phyloP scores from a whole-genome alignment of 2,888 invertebrate species.

The Tiphia femorata region DNA sequence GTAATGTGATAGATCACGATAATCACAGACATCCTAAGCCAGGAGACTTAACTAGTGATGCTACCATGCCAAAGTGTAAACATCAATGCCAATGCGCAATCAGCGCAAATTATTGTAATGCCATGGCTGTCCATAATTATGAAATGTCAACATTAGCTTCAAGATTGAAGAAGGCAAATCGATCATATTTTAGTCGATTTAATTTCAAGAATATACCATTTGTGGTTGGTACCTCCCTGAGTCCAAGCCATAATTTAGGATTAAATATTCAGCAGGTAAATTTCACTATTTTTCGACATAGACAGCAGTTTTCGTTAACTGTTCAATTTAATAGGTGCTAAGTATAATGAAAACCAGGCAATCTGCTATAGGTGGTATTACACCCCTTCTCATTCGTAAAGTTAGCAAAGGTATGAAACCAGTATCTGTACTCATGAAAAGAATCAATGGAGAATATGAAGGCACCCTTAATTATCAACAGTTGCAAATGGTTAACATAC shows the following conservation, averaged over 20 bases:
- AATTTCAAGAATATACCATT: slow-evolving; percentile 74
- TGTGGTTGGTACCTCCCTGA: slow-evolving; percentile 74
- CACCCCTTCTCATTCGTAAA: slow-evolving; percentile 57
- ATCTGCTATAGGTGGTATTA: slow-evolving; percentile 41
- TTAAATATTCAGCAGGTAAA: slow-evolving; percentile 75
- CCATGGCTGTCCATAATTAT: slow-evolving; percentile 65
- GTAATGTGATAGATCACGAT: neutral
- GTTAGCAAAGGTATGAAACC: slow-evolving; percentile 55
- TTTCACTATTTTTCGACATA: neutral
- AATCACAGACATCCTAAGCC: neutral
- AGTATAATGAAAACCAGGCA: slow-evolving; percentile 62
- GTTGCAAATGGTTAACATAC: too few species aligned
- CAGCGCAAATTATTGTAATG: slow-evolving; percentile 32
- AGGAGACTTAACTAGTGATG: neutral
- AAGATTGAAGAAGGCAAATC: slow-evolving; percentile 74
- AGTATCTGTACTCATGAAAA: slow-evolving; percentile 45
- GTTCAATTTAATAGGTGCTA: slow-evolving; percentile 47
- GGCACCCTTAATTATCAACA: too few species aligned
- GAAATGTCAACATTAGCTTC: slow-evolving; percentile 78
- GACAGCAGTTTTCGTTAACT: slow-evolving; percentile 1
- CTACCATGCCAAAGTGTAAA: neutral
- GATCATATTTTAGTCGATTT: slow-evolving; percentile 70
- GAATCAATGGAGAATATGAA: slow-evolving; percentile 24
- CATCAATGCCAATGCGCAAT: slow-evolving; percentile 16
- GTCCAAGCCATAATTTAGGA: slow-evolving; percentile 76